Percentiles rank a stretch among this genome's conserved stretches.
Evolutionary conservation across 2,113 vertebrate genomes (phyloP).

Genomic region (Mastomys coucha): DNA sequence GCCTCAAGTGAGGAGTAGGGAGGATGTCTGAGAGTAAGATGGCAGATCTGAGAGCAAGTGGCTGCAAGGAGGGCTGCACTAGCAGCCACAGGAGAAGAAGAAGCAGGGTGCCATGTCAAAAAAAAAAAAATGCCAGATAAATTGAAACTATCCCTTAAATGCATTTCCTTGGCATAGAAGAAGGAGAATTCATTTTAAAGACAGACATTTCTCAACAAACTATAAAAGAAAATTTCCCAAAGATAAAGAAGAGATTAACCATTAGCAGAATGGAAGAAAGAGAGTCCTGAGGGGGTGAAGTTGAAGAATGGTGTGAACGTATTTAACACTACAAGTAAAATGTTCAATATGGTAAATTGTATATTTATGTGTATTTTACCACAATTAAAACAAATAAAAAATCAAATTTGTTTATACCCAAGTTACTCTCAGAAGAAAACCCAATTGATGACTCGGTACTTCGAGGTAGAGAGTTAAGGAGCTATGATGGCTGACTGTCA

Average conservation of each 20-base stretch:
- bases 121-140: background rate
- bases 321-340: background rate
- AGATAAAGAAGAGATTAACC: background rate
- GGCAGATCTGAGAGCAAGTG: background rate
- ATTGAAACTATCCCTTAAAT: background rate
- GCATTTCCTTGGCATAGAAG: background rate
- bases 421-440: background rate
- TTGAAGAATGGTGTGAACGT: background rate
- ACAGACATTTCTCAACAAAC: background rate
- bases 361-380: background rate
- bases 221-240: background rate
- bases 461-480: background rate
- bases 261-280: background rate
- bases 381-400: background rate
- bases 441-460: background rate
- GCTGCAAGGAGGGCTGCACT: background rate
- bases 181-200: background rate
- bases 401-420: background rate
- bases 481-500: background rate
- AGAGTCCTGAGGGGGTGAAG: background rate
- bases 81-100: background rate
- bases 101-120: background rate
- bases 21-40: background rate
- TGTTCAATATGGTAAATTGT: background rate
- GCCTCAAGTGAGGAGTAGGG: background rate